Evolutionary conservation across 2,113 vertebrate species (phyloP), one percentile per base, ranked within the genome.

Genomic region (Takifugu flavidus): DNA sequence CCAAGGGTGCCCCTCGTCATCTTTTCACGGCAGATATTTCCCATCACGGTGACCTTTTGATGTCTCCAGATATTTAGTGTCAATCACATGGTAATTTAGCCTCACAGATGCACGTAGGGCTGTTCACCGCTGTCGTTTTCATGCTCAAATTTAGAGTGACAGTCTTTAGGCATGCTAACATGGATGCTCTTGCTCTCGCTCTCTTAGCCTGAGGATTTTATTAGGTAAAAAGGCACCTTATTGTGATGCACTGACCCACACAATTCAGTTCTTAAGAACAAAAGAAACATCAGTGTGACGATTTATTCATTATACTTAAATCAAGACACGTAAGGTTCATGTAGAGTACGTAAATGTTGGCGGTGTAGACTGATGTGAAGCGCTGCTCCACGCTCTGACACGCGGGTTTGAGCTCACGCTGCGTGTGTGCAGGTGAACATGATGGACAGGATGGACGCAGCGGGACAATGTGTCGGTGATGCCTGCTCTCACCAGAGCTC

Each of bases 41-140:
- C 58, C 47, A 53, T 64, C 15, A 47, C 11, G 55, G 50, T 79
- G 79, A 82, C 82, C 77, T 82, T 82, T 81, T 57, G 56, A 20
- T 20, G 4, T 75, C 67, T 75, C 75, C 34, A 61, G 65, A 62
- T 43, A 43, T 60, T 46, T 3, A 5, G 1, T 59, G 67, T 72
- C 79, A 78, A 53, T 82, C 64, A 62, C 49, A 63, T 77, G 67
- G 25, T 74, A 76, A 76, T 74, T 31, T 50, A 47, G 31, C 62
- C 57, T 61, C 42, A 72, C 46, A 65, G 61, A 47, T 34, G 60
- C 54, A 28, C 2, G 31, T 25, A 46, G 49, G 49, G 6, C 2
- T 26, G n/a, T 26, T 20, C 7, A 12, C 3, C 25, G 14, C 14
- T 2, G 14, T 15, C 4, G 4, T 15, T 45, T 45, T 45, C 14